phyloP scores from a whole-genome alignment of 2,888 invertebrate genomes.

The Fragum sueziense region DNA sequence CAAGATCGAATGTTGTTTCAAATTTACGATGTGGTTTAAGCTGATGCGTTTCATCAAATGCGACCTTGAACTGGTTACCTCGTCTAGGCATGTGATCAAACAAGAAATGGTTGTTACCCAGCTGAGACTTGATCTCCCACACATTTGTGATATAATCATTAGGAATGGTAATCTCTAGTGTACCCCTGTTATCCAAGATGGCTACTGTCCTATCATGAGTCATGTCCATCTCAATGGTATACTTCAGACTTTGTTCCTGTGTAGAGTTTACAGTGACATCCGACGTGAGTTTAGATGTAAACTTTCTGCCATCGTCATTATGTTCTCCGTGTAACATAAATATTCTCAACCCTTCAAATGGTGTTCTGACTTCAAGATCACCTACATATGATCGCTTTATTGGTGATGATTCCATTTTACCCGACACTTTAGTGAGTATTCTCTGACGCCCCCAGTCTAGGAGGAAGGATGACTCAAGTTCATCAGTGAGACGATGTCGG shows the following conservation, averaged over 20 bases:
- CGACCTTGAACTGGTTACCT: constrained; percentile 51
- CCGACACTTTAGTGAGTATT: constrained; percentile 37
- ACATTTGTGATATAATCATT: constrained; percentile 41
- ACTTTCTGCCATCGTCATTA: constrained; percentile 42
- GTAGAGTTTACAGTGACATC: constrained; percentile 23
- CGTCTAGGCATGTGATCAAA: constrained; percentile 41
- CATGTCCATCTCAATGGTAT: constrained; percentile 40
- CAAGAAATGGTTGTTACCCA: constrained; percentile 26
- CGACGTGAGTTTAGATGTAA: constrained; percentile 21
- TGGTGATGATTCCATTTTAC: constrained; percentile 21
- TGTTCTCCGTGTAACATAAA: constrained; percentile 32
- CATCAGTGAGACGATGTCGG: constrained; percentile 40
- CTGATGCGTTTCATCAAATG: constrained; percentile 43
- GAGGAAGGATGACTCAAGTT: constrained; percentile 30
- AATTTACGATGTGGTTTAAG: constrained; percentile 37
- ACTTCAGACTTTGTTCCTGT: constrained; percentile 26
- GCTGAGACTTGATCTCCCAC: constrained; percentile 42
- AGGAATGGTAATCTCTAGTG: constrained; percentile 38
- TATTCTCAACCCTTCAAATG: constrained; percentile 51
- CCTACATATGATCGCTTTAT: constrained; percentile 33
- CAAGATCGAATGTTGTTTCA: constrained; percentile 48
- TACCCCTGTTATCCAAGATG: constrained; percentile 41
- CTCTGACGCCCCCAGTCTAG: constrained; percentile 52
- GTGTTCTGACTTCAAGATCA: constrained; percentile 47
- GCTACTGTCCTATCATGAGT: constrained; percentile 26